Evolutionary conservation across 2,888 invertebrate genomes (phyloP).

Genomic region (Saturnia japonica): DNA sequence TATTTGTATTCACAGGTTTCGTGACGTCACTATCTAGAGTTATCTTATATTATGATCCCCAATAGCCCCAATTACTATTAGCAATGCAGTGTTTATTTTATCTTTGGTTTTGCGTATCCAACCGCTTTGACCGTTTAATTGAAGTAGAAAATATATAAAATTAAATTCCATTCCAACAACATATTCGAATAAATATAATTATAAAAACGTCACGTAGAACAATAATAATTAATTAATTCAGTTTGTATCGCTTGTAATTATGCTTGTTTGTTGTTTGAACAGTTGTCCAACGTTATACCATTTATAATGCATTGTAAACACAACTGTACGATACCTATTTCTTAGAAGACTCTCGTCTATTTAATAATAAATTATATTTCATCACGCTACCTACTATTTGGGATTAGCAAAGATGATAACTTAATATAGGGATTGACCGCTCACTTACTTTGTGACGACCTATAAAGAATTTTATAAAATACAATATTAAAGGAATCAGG

Average conservation of each 20-base stretch:
- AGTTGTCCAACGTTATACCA: not conserved
- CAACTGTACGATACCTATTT: constrained; percentile 6
- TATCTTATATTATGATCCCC: too few relatives aligned
- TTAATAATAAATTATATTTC: constrained; percentile 2
- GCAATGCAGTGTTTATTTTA: not conserved
- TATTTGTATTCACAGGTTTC: not conserved
- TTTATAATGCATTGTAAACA: constrained; percentile 11
- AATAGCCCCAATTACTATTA: not conserved
- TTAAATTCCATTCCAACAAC: not conserved
- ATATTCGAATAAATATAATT: constrained; percentile 4
- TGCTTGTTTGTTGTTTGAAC: not conserved
- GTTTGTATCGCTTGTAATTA: constrained; percentile 5
- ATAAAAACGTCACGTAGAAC: constrained; percentile 7
- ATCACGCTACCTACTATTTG: not conserved
- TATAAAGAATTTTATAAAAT: not conserved
- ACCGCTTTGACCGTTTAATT: not conserved
- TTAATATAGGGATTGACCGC: not conserved
- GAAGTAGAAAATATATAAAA: not conserved
- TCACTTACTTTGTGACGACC: not conserved
- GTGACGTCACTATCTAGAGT: not conserved
- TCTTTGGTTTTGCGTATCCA: not conserved
- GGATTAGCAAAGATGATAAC: not conserved
- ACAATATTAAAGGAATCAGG: not conserved
- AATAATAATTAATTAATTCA: constrained; percentile 10
- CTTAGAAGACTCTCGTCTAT: not conserved